A percentile compares a stretch with the other conserved stretches of the same genome.
phyloP scores from a whole-genome alignment of 2,113 vertebrate species.

The Pontoporia blainvillei region DNA sequence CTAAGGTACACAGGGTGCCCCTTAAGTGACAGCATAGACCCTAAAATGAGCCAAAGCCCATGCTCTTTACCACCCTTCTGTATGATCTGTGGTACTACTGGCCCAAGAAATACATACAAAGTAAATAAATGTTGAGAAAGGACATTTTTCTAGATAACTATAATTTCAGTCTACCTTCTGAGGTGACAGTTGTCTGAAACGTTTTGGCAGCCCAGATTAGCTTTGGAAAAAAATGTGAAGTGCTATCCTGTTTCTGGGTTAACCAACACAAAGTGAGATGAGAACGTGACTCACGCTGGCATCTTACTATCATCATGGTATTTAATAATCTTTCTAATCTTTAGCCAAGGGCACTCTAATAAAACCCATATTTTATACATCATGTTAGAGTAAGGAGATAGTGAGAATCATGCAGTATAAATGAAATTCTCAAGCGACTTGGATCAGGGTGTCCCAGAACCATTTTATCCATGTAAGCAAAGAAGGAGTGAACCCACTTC shows the following conservation, averaged over 20 bases:
- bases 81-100: neutral
- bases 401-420: neutral
- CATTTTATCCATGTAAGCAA: too few species aligned
- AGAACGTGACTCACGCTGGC: neutral
- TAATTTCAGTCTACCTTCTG: neutral
- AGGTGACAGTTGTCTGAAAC: neutral
- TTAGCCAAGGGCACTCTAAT: neutral
- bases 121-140: neutral
- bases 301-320: neutral
- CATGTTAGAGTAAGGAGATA: neutral
- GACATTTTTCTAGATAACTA: neutral
- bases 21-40: neutral
- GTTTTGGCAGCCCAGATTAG: neutral
- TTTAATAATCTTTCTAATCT: neutral
- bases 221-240: neutral
- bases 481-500: neutral
- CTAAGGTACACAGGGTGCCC: neutral
- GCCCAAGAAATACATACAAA: neutral
- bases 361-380: neutral
- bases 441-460: neutral
- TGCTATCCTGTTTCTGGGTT: neutral
- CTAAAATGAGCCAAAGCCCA: neutral
- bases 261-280: neutral
- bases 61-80: neutral
- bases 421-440: neutral